phyloP scores from a whole-genome alignment of 2,888 invertebrate species.

The Tipula lateralis region DNA sequence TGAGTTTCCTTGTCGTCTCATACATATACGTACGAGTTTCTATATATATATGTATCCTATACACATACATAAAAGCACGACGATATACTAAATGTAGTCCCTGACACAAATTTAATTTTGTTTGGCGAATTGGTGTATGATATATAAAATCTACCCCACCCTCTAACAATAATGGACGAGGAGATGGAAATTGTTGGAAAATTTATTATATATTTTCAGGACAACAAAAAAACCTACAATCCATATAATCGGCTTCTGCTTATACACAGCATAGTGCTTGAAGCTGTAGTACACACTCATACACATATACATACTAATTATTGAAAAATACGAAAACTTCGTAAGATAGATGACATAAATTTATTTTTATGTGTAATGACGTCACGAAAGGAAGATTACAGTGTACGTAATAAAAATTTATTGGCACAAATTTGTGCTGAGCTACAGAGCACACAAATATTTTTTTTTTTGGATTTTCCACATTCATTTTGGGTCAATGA shows the following conservation, averaged over 20 bases:
- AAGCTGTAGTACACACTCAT: neutral
- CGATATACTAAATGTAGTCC: slow-evolving; percentile 4
- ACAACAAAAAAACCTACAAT: neutral
- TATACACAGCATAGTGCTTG: no score
- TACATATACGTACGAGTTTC: neutral
- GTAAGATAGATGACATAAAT: neutral
- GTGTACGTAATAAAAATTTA: neutral
- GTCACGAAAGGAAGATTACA: neutral
- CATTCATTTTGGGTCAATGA: no score
- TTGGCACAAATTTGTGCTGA: neutral
- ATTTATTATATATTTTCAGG: neutral
- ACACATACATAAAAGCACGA: neutral
- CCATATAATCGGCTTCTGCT: neutral
- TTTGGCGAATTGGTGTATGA: neutral
- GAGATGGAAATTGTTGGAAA: neutral
- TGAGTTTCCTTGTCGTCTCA: neutral
- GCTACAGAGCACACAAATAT: neutral
- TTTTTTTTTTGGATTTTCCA: neutral
- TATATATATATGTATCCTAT: neutral
- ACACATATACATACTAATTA: neutral
- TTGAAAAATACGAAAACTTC: neutral
- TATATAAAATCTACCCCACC: neutral
- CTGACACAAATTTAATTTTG: neutral
- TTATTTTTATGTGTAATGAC: neutral
- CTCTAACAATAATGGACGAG: neutral